These are phyloP conservation scores for Stenoptilia bipunctidactyla DNA, from an alignment of 2,888 invertebrate species.

Conservation along the genomic window DNA sequence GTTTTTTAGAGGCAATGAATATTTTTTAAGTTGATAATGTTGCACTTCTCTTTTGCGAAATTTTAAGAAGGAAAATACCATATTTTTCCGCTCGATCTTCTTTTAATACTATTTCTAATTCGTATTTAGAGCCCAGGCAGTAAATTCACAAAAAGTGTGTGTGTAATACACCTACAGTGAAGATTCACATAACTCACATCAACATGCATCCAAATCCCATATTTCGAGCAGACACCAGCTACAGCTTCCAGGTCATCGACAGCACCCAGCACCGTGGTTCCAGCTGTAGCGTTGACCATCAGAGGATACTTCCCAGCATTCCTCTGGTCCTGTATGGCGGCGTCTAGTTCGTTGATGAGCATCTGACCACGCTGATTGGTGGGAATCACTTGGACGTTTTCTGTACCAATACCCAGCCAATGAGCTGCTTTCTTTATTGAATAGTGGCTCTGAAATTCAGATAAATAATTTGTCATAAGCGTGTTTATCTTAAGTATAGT, in stretches of 20 bases:
- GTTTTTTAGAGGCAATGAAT: no score
- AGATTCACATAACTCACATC: conserved; percentile 75
- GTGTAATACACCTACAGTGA: no score
- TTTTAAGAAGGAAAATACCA: no score
- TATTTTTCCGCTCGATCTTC: no score
- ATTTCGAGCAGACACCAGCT: conserved; percentile 76
- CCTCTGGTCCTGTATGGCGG: conserved; percentile 60
- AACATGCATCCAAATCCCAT: conserved; percentile 85
- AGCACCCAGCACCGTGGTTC: conserved; percentile 87
- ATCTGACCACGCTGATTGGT: conserved; percentile 79
- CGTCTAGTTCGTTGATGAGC: conserved; percentile 71
- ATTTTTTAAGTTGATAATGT: no score
- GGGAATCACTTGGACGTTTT: conserved; percentile 75
- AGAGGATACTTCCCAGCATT: conserved; percentile 70
- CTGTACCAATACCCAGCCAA: conserved; percentile 87
- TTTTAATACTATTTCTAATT: no score
- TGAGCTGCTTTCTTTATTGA: conserved; percentile 85
- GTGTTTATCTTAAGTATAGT: no score
- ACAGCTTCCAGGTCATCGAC: conserved; percentile 81
- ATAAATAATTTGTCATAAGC: no score
- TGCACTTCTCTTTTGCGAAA: no score
- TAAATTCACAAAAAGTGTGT: no score
- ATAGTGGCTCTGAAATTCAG: conserved; percentile 80
- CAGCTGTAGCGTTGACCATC: conserved; percentile 81
- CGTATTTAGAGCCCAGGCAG: no score